Base-by-base conservation (phyloP, 92 coral and sea anemone species). In the Palythoa caribaeorum region DNA sequence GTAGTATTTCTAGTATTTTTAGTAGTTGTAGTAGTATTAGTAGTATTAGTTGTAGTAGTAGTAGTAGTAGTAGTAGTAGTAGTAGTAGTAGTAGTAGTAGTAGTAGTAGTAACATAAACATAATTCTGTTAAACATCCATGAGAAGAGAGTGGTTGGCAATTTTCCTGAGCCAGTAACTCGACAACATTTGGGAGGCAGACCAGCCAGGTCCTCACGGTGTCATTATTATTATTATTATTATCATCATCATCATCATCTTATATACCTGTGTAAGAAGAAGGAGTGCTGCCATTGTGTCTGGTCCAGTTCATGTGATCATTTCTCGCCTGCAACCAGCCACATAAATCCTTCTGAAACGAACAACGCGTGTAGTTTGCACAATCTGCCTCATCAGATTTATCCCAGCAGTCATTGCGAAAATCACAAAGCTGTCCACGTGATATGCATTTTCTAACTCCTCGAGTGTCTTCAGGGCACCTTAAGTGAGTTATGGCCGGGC, bases 261-360 rank as follows among this genome's bases (percentile, higher is more conserved):
- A 53, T 21, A 79, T 35, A 94, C 97, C 97, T 62, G 97, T 92
- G 5, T 2, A 8, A 5, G 0, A 0, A 11, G 95, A 83, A 5
- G 91, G 87, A 13, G 98, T 94, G 9, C 5, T 15, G 15, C 93
- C 94, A 2, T 69, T 52, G 55, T 94, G 94, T 60, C 98, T 84
- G 13, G 87, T 91, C 98, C 98, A 94, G 94, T 94, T 83, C 96
- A 94, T 91, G 17, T 93, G 90, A 84, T 91, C 92, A 57, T 91
- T 93, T 17, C 54, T 17, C 20, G 91, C 93, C 60, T 91, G 96
- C 9, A 87, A 10, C 96, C 96, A 94, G 66, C 92, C 96, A 68
- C 98, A 94, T 50, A 94, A 60, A 15, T 48, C 69, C 37, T 87
- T 91, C 70, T 93, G 91, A 84, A 94, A 94, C 19, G 90, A 84